A percentile compares a stretch with the other conserved stretches of the same genome.
Conservation (phyloP, 30 jellyfish, hydroid and myxozoan genomes). For the Clytia hemisphaerica region DNA sequence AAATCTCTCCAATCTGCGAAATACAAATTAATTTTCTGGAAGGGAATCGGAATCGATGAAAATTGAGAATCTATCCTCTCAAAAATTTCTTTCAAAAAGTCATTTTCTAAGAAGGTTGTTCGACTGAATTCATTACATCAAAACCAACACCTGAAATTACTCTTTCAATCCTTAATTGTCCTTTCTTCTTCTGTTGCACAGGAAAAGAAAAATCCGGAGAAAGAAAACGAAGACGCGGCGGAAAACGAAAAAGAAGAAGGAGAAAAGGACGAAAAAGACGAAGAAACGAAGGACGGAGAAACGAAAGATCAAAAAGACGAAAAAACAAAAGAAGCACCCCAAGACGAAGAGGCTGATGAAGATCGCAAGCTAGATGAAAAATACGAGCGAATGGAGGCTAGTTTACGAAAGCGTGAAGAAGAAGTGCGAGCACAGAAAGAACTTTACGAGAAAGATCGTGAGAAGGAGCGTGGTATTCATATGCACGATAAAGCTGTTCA, state of each 20-base stretch:
- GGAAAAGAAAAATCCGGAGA: constrained; percentile 21
- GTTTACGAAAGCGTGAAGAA: constrained; percentile 86
- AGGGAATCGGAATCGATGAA: too few relatives aligned
- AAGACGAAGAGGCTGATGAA: too few relatives aligned
- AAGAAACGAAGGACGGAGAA: constrained; percentile 35
- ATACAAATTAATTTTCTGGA: too few relatives aligned
- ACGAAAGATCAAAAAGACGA: constrained; percentile 13
- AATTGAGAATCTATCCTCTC: too few relatives aligned
- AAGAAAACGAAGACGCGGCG: constrained; percentile 26
- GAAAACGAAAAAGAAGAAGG: constrained; percentile 15
- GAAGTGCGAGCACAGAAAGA: constrained; percentile 81
- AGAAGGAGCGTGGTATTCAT: constrained; percentile 82
- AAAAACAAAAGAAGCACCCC: too few relatives aligned
- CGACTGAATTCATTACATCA: too few relatives aligned
- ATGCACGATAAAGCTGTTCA: constrained; percentile 88
- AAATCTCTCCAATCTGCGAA: too few relatives aligned
- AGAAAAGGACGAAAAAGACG: constrained; percentile 31
- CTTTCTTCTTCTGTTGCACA: too few relatives aligned
- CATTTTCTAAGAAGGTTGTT: too few relatives aligned
- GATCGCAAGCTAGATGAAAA: constrained; percentile 19
- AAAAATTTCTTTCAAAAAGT: too few relatives aligned
- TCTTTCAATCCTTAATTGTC: too few relatives aligned
- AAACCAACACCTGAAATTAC: too few relatives aligned
- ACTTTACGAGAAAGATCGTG: constrained; percentile 69
- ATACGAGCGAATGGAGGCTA: constrained; percentile 89